Evolutionary conservation across 2,797 vertebrate species (phyloP).

Genomic region (Paratrypauchen microcephalus): DNA sequence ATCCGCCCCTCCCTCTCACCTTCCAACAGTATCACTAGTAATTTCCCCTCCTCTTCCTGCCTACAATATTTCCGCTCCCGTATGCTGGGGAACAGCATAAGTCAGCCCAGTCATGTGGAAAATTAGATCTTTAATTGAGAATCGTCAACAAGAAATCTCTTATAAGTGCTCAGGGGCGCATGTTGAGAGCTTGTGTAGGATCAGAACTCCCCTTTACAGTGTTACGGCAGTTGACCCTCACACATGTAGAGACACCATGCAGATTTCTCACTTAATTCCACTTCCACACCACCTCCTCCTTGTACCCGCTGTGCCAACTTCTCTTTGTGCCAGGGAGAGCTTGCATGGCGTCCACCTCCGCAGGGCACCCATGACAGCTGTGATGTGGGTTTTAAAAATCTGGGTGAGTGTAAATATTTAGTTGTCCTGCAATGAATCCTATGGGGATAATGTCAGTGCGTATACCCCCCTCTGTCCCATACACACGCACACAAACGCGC

Average conservation of each 20-base stretch:
- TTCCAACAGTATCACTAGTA: slow-evolving; percentile 57
- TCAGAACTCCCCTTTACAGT: slow-evolving; percentile 32
- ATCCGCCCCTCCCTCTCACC: slow-evolving; percentile 15
- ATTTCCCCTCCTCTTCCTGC: slow-evolving; percentile 56
- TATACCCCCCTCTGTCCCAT: background rate
- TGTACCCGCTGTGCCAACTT: slow-evolving; percentile 38
- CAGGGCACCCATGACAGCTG: slow-evolving; percentile 42
- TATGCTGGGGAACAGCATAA: slow-evolving; percentile 62
- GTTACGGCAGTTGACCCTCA: slow-evolving; percentile 18
- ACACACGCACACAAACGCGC: slow-evolving; percentile 14
- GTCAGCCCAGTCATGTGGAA: slow-evolving; percentile 69
- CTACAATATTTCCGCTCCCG: slow-evolving; percentile 61
- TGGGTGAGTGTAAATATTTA: slow-evolving; percentile 51
- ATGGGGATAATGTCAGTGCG: slow-evolving; percentile 8
- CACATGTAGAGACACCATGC: slow-evolving; percentile 15
- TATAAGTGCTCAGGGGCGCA: slow-evolving; percentile 64
- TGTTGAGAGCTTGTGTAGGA: slow-evolving; percentile 43
- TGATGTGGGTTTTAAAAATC: slow-evolving; percentile 45
- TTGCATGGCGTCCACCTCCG: slow-evolving; percentile 46
- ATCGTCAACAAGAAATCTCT: slow-evolving; percentile 71
- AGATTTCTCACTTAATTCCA: slow-evolving; percentile 23
- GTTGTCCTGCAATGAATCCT: slow-evolving; percentile 24
- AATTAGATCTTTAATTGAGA: slow-evolving; percentile 79
- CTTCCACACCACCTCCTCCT: slow-evolving; percentile 27
- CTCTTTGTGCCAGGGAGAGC: slow-evolving; percentile 40